Evolutionary conservation across 2,888 invertebrate species (phyloP).

Genomic region (Acrocyrtus sp.): DNA sequence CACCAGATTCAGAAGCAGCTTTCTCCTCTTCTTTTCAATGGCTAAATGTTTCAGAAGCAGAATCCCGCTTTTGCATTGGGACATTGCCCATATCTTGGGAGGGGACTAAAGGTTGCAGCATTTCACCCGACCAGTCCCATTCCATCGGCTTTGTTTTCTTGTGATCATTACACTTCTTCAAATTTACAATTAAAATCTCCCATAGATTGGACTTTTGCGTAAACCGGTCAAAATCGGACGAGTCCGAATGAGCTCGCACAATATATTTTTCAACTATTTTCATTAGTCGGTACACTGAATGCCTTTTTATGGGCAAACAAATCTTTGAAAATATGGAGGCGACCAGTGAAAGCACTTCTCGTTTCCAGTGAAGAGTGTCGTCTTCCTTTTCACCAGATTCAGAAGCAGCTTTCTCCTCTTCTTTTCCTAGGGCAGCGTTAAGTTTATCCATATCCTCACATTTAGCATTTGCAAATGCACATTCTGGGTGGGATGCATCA

Average conservation of each 20-base stretch:
- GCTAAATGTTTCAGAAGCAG: too few relatives aligned
- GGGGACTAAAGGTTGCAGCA: neutral
- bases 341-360: conserved; percentile 8
- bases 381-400: too few relatives aligned
- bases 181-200: conserved; percentile 20
- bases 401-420: neutral
- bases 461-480: conserved; percentile 8
- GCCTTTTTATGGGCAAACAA: conserved; percentile 18
- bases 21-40: neutral
- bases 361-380: conserved; percentile 20
- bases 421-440: conserved; percentile 12
- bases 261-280: conserved; percentile 10
- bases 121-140: conserved; percentile 33
- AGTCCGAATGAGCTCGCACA: conserved; percentile 9
- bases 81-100: neutral
- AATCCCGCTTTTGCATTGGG: neutral
- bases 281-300: conserved; percentile 28
- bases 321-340: conserved; percentile 32
- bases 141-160: conserved; percentile 19
- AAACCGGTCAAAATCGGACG: neutral
- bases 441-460: conserved; percentile 13
- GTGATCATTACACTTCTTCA: conserved; percentile 4
- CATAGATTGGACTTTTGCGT: conserved; percentile 7
- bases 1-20: too few relatives aligned
- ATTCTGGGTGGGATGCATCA: conserved; percentile 1